phyloP scores from a whole-genome alignment of 92 coral and sea anemone genomes.

The Pocillopora grandis region DNA sequence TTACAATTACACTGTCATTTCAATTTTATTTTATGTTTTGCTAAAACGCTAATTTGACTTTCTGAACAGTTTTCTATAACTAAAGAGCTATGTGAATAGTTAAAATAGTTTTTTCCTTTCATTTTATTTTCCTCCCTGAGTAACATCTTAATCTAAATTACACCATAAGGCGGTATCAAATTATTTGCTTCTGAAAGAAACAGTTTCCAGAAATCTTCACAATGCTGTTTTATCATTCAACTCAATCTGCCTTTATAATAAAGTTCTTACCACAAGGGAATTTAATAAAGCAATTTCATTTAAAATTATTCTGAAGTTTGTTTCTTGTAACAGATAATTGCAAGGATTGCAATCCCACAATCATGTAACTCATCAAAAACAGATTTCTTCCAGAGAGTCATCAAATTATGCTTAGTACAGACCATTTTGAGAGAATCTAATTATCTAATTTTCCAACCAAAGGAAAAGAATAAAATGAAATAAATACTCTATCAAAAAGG shows the following conservation, averaged over 20 bases:
- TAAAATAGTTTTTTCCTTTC: background rate
- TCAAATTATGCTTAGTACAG: background rate
- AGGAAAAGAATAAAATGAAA: background rate
- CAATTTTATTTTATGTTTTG: background rate
- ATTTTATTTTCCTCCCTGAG: background rate
- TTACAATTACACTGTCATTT: background rate
- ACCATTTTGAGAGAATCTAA: background rate
- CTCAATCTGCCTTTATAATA: background rate
- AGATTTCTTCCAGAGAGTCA: background rate
- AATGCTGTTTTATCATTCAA: background rate
- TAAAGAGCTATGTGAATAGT: background rate
- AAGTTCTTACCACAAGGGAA: background rate
- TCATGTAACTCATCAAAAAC: background rate
- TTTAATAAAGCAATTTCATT: background rate
- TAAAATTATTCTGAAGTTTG: background rate
- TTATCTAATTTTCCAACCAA: background rate
- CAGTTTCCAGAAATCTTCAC: background rate
- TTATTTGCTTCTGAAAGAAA: background rate
- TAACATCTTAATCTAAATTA: background rate
- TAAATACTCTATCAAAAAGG: conserved; percentile 10
- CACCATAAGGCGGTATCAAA: background rate
- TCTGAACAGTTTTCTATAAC: background rate
- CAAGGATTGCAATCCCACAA: too few relatives aligned
- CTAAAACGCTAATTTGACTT: background rate
- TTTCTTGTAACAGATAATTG: background rate